Percentiles rank a stretch among this genome's conserved stretches.
Evolutionary conservation across 2,797 vertebrate species (phyloP).

Genomic region (Odontamblyopus rebecca): DNA sequence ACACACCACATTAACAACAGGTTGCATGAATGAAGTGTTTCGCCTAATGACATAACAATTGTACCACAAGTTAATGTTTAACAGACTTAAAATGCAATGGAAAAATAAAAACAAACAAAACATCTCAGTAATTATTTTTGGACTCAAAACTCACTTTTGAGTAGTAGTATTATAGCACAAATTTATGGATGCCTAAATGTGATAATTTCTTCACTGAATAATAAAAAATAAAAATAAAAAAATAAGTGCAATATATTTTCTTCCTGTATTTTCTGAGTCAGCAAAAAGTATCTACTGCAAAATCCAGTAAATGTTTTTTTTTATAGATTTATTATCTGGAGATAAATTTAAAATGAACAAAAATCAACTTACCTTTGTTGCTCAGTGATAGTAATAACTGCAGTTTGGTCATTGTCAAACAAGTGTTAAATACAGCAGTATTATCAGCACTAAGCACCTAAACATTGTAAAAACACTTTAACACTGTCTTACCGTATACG

Average conservation of each 20-base stretch:
- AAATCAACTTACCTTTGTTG: background rate
- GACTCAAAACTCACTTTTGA: background rate
- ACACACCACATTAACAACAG: too few relatives aligned
- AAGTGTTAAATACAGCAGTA: background rate
- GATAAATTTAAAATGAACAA: background rate
- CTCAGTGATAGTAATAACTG: background rate
- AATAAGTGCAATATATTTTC: background rate
- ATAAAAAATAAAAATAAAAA: too few relatives aligned
- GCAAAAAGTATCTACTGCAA: background rate
- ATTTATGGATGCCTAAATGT: too few relatives aligned
- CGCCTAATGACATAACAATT: too few relatives aligned
- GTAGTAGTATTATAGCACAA: background rate
- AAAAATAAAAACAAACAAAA: too few relatives aligned
- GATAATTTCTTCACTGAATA: too few relatives aligned
- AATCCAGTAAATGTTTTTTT: background rate
- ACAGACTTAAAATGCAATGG: too few relatives aligned
- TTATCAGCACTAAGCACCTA: background rate
- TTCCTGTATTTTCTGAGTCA: background rate
- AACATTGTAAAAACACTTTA: background rate
- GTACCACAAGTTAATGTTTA: too few relatives aligned
- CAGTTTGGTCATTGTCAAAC: too few relatives aligned
- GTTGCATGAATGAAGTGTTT: too few relatives aligned
- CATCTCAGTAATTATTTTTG: background rate
- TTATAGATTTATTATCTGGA: background rate
- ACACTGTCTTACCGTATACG: constrained; percentile 45